Evolutionary conservation across 2,113 vertebrate genomes (phyloP).

Genomic region (Archilochus colubris): DNA sequence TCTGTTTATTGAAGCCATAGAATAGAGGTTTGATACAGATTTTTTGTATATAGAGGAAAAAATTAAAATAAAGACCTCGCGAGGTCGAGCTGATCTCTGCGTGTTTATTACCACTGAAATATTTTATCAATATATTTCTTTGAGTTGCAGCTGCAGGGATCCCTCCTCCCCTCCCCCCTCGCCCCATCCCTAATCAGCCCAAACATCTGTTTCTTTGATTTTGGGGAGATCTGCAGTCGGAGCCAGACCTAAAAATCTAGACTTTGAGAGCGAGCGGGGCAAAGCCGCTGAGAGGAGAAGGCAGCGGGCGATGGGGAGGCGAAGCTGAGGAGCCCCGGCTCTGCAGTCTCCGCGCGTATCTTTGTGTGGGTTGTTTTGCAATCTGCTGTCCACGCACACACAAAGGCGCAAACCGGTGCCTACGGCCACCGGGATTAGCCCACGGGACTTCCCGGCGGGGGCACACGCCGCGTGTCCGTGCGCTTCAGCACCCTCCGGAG

Average conservation of each 20-base stretch:
- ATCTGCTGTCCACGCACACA: background rate
- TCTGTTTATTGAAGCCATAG: constrained; percentile 98
- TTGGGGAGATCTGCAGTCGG: constrained; percentile 41
- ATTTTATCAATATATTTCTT: constrained; percentile 78
- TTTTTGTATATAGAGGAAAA: constrained; percentile 80
- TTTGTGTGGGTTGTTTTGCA: background rate
- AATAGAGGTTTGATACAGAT: constrained; percentile 99
- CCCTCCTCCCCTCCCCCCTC: background rate
- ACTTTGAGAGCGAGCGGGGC: background rate
- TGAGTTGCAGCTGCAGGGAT: constrained; percentile 74
- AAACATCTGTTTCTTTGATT: constrained; percentile 78
- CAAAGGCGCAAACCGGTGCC: background rate
- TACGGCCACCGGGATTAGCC: background rate
- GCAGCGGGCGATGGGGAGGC: background rate
- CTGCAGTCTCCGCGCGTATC: background rate
- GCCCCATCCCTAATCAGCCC: constrained; percentile 66
- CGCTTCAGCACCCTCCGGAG: background rate
- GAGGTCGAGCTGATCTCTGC: constrained; percentile 87
- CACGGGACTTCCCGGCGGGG: background rate
- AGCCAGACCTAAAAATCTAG: constrained; percentile 35
- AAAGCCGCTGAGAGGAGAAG: background rate
- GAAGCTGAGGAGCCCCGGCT: background rate
- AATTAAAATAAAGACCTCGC: constrained; percentile 85
- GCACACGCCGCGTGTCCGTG: background rate
- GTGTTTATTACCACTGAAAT: constrained; percentile 71